Base-by-base conservation (phyloP, 2,888 invertebrate species). In the Camptogramma bilineatum region DNA sequence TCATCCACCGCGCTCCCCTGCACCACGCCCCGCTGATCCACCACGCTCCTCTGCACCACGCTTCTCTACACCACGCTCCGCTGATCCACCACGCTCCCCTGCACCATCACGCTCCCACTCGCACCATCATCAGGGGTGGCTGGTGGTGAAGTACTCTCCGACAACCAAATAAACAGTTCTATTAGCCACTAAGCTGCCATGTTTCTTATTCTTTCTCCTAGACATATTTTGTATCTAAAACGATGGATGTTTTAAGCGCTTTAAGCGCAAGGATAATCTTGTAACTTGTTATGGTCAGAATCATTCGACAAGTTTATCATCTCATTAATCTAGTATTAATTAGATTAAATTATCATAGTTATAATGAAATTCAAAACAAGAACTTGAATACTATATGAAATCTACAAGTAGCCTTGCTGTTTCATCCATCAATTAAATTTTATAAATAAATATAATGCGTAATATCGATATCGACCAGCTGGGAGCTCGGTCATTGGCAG, bases 91-190 rank as follows among this genome's bases (percentile, higher is more conserved):
- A 44, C 47, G 34, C 48, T 48, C 61, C 54, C n/a, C 4, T 10
- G 5, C 60, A 5, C 1, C 67, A 65, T 24, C 62, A 28, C 44
- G 47, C 53, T 48, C 61, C 61, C 9, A 0, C 34, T 2, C n/a
- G 5, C 60, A 13, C 1, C 64, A 63, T 62, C 61, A 55, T 58
- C 63, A 62, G 50, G 10, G 54, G 48, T 16, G 68, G 73, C 53
- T 73, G 71, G 73, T 73, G 71, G 73, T 73, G 66, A 70, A 53
- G n/a, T 17, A 24, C 13, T 44, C 28, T 18, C 24, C 24, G n/a
- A 64, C 46, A 42, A 60, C 52, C 46, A 64, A 66, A 67, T 65
- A 67, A 61, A 61, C 39, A 48, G 52, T 63, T 52, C 59, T 52
- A 52, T 56, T 50, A 55, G 24, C 53, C 51, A 62, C 28, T n/a